Evolutionary conservation across 2,113 vertebrate species (phyloP).

Genomic region (Psilopsiagon aymara): DNA sequence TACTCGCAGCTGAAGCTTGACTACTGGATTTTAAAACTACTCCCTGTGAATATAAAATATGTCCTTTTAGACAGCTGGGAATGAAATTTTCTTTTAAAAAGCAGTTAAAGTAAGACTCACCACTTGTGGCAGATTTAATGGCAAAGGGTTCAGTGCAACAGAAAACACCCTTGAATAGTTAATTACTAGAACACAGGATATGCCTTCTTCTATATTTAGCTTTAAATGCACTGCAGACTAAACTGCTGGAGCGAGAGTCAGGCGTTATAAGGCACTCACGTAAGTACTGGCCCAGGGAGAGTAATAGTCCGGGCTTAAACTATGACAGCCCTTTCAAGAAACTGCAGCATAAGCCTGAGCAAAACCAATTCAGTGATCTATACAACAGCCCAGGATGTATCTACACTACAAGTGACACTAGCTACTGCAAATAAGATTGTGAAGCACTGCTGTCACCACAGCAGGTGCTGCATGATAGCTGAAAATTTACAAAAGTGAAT

Average conservation of each 20-base stretch:
- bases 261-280: conserved; percentile 67
- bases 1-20: neutral
- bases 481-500: neutral
- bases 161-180: conserved; percentile 32
- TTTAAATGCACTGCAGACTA: conserved; percentile 18
- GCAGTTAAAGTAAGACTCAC: neutral
- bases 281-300: neutral
- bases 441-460: neutral
- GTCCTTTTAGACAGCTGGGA: neutral
- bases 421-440: neutral
- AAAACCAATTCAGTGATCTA: neutral
- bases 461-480: neutral
- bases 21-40: neutral
- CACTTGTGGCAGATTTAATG: neutral
- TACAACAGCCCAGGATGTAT: neutral
- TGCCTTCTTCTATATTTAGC: conserved; percentile 76
- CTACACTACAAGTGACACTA: neutral
- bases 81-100: neutral
- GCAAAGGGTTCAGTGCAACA: neutral
- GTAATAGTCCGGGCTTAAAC: neutral
- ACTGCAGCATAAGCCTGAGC: neutral
- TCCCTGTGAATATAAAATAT: neutral
- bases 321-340: neutral
- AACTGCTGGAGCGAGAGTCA: conserved; percentile 62
- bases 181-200: conserved; percentile 64